Evolutionary conservation across 2,888 invertebrate species (phyloP).

Genomic region (Pherbina coryleti): DNA sequence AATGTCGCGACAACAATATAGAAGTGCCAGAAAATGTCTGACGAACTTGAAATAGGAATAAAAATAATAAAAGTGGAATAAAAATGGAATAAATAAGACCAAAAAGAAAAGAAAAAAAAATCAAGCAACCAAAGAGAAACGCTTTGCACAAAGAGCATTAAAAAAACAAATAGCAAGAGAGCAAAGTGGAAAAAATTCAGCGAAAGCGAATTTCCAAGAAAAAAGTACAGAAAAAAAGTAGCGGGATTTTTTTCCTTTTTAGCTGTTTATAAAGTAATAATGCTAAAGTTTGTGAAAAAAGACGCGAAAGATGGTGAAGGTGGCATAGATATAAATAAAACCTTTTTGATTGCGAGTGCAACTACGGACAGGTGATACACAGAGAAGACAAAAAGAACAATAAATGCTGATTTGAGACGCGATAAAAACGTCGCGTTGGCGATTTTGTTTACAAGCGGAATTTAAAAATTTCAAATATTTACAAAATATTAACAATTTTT

Average conservation of each 20-base stretch:
- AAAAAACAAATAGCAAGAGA: conserved; percentile 5
- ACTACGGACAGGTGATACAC: neutral
- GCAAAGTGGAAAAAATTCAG: conserved; percentile 22
- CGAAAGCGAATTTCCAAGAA: conserved; percentile 24
- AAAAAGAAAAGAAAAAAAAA: conserved; percentile 1
- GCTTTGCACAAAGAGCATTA: neutral
- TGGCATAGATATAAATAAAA: too few relatives aligned
- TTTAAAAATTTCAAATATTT: neutral
- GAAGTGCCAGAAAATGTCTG: conserved; percentile 40
- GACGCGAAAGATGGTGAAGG: neutral
- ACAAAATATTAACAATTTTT: neutral
- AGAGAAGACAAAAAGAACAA: neutral
- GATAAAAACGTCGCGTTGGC: too few relatives aligned
- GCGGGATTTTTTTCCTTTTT: conserved; percentile 24
- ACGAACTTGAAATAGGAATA: conserved; percentile 48
- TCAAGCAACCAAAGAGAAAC: neutral
- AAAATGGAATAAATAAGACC: conserved; percentile 36
- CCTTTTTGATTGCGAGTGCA: neutral
- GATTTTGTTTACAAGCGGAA: neutral
- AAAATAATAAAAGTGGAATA: conserved; percentile 42
- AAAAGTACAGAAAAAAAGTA: conserved; percentile 41
- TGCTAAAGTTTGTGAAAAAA: neutral
- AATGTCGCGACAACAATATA: conserved; percentile 14
- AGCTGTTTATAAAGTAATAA: neutral
- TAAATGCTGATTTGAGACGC: neutral